These are phyloP conservation scores for Lochmaea capreae DNA, from an alignment of 2,888 invertebrate genomes.

Conservation along the genomic window DNA sequence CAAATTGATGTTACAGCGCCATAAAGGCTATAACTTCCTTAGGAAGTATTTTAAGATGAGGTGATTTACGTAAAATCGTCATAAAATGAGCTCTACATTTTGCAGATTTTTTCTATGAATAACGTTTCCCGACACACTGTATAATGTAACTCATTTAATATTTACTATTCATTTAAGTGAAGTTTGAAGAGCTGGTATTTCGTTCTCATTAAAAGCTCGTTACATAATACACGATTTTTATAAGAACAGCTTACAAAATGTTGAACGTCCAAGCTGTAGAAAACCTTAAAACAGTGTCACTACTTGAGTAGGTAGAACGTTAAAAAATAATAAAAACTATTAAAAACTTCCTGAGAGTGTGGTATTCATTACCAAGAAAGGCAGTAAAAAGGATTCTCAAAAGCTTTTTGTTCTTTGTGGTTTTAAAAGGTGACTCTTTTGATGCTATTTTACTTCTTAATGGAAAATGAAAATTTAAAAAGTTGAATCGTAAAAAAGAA, in stretches of 20 bases:
- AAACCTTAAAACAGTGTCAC: neutral
- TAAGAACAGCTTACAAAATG: neutral
- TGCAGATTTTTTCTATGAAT: too few species aligned
- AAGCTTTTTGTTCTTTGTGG: conserved; percentile 11
- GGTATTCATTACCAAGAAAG: neutral
- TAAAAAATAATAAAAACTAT: neutral
- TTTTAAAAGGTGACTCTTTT: conserved; percentile 12
- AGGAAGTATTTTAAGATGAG: too few species aligned
- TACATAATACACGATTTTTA: neutral
- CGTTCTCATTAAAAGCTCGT: neutral
- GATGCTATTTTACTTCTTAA: conserved; percentile 15
- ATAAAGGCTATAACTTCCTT: too few species aligned
- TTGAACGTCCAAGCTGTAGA: neutral
- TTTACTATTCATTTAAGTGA: neutral
- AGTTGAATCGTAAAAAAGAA: conserved; percentile 13
- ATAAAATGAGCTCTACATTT: too few species aligned
- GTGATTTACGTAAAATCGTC: too few species aligned
- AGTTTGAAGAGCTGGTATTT: neutral
- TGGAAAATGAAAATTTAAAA: conserved; percentile 24
- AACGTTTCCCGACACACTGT: neutral
- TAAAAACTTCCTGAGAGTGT: neutral
- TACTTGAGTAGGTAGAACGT: neutral
- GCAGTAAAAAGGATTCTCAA: conserved; percentile 3
- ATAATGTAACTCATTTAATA: neutral
- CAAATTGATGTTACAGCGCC: too few species aligned